Percentiles rank a stretch among this genome's conserved stretches.
phyloP scores from a whole-genome alignment of 2,888 invertebrate species.

The Drosophila villosipedis region DNA sequence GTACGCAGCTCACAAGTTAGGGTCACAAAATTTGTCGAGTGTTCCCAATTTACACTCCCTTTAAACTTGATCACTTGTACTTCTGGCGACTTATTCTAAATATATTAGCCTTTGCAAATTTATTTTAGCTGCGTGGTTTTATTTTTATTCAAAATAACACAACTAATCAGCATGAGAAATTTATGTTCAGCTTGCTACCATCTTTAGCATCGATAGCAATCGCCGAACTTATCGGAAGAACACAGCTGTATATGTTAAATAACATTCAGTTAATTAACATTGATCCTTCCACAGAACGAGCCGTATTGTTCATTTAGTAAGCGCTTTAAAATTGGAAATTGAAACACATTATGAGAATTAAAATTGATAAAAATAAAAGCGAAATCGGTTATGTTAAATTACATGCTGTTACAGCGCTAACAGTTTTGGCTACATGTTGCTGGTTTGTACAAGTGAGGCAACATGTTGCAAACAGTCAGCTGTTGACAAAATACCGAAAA shows the following conservation, averaged over 20 bases:
- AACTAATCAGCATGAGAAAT: not conserved
- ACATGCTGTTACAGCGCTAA: not conserved
- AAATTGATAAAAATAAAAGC: not conserved
- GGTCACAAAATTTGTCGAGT: not conserved
- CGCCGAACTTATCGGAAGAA: not conserved
- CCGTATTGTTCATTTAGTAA: not conserved
- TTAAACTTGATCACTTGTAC: not conserved
- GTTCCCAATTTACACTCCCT: not conserved
- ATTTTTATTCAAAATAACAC: not conserved
- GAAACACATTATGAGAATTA: not conserved
- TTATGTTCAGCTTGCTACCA: not conserved
- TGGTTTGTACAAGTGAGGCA: constrained; percentile 3
- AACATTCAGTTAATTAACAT: not conserved
- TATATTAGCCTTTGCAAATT: not conserved
- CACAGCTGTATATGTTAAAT: constrained; percentile 7
- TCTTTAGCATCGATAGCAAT: not conserved
- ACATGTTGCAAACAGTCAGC: constrained; percentile 51
- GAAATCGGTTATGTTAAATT: not conserved
- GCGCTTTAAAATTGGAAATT: not conserved
- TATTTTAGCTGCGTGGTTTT: not conserved
- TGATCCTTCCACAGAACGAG: not conserved
- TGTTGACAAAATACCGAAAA: constrained; percentile 44
- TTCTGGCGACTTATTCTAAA: not conserved
- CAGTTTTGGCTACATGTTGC: not conserved
- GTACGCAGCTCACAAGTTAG: constrained; percentile 2